Conservation (phyloP, 1,140 invertebrate genomes). For the Conus ventricosus region DNA sequence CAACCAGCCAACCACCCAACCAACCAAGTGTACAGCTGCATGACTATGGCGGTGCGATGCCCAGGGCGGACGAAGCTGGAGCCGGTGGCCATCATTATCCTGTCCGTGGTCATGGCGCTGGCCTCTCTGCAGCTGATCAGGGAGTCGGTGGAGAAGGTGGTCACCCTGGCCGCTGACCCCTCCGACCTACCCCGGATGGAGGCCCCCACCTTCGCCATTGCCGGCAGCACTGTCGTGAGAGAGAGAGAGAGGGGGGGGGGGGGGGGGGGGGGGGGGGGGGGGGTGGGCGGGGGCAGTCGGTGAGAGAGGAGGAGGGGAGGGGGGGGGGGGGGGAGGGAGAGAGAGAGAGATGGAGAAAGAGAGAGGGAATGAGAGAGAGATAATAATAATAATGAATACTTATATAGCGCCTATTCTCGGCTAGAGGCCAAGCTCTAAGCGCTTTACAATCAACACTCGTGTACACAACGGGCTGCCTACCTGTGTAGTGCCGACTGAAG, state of each 20-base stretch:
- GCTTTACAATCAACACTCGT: too few relatives aligned
- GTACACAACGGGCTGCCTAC: too few relatives aligned
- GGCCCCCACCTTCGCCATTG: constrained; percentile 69
- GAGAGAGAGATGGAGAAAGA: too few relatives aligned
- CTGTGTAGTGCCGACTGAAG: too few relatives aligned
- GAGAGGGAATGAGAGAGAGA: too few relatives aligned
- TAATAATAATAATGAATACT: too few relatives aligned
- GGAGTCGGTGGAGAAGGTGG: constrained; percentile 69
- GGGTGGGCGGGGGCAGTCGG: background rate
- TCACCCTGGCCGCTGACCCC: constrained; percentile 46
- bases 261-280: background rate
- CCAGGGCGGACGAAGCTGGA: constrained; percentile 73
- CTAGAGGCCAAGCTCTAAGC: too few relatives aligned
- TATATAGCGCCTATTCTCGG: too few relatives aligned
- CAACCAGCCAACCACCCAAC: too few relatives aligned
- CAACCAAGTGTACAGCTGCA: too few relatives aligned
- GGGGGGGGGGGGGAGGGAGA: too few relatives aligned
- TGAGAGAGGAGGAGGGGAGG: background rate
- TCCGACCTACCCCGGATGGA: constrained; percentile 52
- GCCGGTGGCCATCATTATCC: constrained; percentile 73
- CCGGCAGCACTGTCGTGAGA: constrained; percentile 68
- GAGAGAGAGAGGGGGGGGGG: background rate
- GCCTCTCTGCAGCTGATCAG: constrained; percentile 74
- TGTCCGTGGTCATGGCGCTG: constrained; percentile 76
- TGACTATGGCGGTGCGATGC: too few relatives aligned